phyloP scores from a whole-genome alignment of 2,888 invertebrate genomes.

The Mechanitis messenoides region DNA sequence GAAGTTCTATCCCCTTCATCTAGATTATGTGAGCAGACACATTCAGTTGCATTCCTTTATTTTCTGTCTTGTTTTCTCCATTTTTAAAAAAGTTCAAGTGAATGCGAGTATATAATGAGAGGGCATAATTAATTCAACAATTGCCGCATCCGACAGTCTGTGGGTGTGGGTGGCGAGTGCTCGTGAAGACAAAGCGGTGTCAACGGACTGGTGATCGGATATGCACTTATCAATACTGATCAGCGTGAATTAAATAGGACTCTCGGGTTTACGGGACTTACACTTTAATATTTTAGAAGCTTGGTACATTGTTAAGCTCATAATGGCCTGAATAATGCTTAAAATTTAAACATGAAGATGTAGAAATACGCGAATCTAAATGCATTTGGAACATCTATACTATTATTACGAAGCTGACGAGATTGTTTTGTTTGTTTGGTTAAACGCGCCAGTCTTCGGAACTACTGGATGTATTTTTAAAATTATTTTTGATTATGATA shows the following conservation, averaged over 20 bases:
- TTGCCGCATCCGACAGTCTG: slow-evolving; percentile 23
- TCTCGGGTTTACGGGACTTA: background rate
- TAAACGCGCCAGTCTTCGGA: too few relatives aligned
- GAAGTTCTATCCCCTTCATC: slow-evolving; percentile 18
- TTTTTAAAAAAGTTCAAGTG: background rate
- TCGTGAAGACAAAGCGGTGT: slow-evolving; percentile 55
- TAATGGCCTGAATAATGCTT: background rate
- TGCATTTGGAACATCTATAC: too few relatives aligned
- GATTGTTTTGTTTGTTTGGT: too few relatives aligned
- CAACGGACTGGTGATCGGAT: slow-evolving; percentile 49
- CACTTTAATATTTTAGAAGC: background rate
- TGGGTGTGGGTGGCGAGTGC: slow-evolving; percentile 27
- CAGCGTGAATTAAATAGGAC: slow-evolving; percentile 6
- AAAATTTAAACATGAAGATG: background rate
- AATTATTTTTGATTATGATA: too few relatives aligned
- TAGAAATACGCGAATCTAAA: too few relatives aligned
- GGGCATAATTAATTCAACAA: slow-evolving; percentile 14
- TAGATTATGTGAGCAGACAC: slow-evolving; percentile 27
- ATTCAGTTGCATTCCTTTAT: slow-evolving; percentile 33
- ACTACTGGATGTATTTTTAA: too few relatives aligned
- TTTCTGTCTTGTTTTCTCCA: slow-evolving; percentile 6
- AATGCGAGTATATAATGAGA: background rate
- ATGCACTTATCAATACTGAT: slow-evolving; percentile 4
- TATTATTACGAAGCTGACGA: too few relatives aligned
- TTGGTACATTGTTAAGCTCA: background rate